Conservation (phyloP, 2,888 invertebrate species). For the Caenorhabditis parvicauda region DNA sequence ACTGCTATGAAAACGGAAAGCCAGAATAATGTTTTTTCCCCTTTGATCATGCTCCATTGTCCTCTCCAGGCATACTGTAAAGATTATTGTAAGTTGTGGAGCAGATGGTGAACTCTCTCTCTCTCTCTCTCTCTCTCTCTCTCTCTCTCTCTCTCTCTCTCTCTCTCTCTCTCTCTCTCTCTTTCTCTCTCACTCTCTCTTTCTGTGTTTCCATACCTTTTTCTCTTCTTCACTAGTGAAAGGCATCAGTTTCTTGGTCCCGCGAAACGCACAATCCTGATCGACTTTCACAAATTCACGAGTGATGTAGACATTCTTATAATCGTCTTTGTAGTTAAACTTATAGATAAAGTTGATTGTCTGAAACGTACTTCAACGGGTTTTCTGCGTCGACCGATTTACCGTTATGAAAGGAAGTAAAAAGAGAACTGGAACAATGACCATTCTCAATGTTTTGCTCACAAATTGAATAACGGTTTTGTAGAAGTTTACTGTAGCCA, state of each 20-base stretch:
- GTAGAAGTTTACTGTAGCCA: conserved; percentile 18
- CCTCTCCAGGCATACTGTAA: conserved; percentile 31
- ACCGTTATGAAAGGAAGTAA: no score
- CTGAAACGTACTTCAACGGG: no score
- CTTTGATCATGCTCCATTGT: conserved; percentile 28
- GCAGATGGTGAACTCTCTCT: neutral
- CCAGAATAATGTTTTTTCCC: conserved; percentile 26
- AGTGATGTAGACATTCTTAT: conserved; percentile 42
- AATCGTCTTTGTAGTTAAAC: conserved; percentile 38
- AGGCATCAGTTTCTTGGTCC: conserved; percentile 37
- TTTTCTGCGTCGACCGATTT: no score
- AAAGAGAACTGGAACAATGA: no score
- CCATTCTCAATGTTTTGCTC: no score
- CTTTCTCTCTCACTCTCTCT: neutral
- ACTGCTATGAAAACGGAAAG: conserved; percentile 31
- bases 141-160: conserved; percentile 31
- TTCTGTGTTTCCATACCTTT: conserved; percentile 12
- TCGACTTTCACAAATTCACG: conserved; percentile 46
- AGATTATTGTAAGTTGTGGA: neutral
- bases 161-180: no score
- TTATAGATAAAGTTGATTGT: conserved; percentile 33
- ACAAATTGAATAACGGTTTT: no score
- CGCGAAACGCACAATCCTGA: conserved; percentile 32
- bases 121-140: conserved; percentile 11
- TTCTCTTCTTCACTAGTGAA: conserved; percentile 34